Conservation (phyloP, 2,888 invertebrate genomes). For the Nysson spinosus region DNA sequence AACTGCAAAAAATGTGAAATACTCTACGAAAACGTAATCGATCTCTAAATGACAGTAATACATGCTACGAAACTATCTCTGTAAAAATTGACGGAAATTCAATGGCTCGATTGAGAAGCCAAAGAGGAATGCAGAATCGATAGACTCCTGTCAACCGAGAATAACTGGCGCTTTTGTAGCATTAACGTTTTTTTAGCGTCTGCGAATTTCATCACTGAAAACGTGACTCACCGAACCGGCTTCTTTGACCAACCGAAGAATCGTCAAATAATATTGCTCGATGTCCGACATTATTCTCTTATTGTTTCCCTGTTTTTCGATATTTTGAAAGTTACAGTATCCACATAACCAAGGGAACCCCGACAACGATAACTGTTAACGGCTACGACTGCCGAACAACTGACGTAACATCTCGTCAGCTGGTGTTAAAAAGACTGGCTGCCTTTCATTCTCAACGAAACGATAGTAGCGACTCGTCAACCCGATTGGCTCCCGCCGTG, state of each 20-base stretch:
- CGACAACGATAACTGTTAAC: conserved; percentile 1
- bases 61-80: too few species aligned
- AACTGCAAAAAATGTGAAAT: too few species aligned
- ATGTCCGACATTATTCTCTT: conserved; percentile 71
- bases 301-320: neutral
- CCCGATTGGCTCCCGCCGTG: too few species aligned
- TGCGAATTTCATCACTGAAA: conserved; percentile 9
- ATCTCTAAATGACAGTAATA: too few species aligned
- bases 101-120: conserved; percentile 20
- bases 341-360: conserved; percentile 10
- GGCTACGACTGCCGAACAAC: conserved; percentile 24
- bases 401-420: conserved; percentile 48
- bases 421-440: conserved; percentile 28
- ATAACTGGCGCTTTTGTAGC: conserved; percentile 18
- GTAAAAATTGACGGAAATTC: too few species aligned
- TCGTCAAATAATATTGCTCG: conserved; percentile 83
- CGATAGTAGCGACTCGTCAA: conserved; percentile 29
- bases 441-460: conserved; percentile 10
- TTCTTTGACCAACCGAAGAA: conserved; percentile 82
- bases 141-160: conserved; percentile 26
- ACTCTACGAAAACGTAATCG: too few species aligned
- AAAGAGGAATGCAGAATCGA: conserved; percentile 27
- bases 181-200: neutral
- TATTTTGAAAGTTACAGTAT: neutral
- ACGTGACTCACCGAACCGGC: conserved; percentile 82